Percentiles rank a stretch among this genome's conserved stretches.
Conservation (phyloP, 2,888 invertebrate species). For the Cosmorhoe ocellata region DNA sequence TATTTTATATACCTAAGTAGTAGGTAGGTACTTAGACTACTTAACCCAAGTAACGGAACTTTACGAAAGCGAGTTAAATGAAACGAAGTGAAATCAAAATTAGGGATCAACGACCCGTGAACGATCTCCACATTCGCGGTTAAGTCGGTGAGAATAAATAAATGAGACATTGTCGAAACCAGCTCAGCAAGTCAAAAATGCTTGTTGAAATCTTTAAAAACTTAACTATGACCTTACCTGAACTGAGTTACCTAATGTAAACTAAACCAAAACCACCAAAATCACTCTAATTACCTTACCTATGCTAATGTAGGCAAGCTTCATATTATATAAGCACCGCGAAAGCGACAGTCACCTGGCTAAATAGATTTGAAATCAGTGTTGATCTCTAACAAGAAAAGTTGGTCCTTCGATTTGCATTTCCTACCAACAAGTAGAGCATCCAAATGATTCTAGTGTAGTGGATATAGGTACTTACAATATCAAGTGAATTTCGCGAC, state of each 20-base stretch:
- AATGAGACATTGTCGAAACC: slow-evolving; percentile 54
- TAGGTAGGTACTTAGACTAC: no score
- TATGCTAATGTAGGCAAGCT: no score
- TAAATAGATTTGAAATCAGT: no score
- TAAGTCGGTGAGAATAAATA: slow-evolving; percentile 56
- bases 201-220: slow-evolving; percentile 20
- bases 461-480: slow-evolving; percentile 2
- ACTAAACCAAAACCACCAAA: no score
- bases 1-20: no score
- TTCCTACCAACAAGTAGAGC: background rate
- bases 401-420: no score
- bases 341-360: no score
- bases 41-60: slow-evolving; percentile 22
- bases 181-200: slow-evolving; percentile 29
- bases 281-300: no score
- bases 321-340: no score
- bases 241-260: no score
- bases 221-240: background rate
- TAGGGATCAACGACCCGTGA: slow-evolving; percentile 61
- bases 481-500: slow-evolving; percentile 55
- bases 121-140: slow-evolving; percentile 52
- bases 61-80: slow-evolving; percentile 52
- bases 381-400: no score
- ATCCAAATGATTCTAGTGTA: background rate
- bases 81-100: slow-evolving; percentile 60